Conservation (phyloP, 1,140 invertebrate species). For the Colletes gigas region DNA sequence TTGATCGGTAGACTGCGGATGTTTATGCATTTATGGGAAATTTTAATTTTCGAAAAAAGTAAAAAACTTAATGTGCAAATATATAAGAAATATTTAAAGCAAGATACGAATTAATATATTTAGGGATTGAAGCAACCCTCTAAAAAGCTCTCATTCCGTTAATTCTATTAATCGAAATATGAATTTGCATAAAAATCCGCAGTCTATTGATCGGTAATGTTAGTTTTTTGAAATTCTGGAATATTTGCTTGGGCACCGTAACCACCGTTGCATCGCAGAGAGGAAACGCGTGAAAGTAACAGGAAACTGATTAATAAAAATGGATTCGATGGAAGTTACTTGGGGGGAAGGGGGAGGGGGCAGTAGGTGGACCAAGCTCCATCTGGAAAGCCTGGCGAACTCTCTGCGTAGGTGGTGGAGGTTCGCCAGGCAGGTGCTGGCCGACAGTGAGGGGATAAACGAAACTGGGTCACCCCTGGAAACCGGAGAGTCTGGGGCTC, state of each 20-base stretch:
- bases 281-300: neutral
- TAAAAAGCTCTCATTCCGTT: too few species aligned
- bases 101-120: too few species aligned
- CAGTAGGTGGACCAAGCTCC: constrained; percentile 9
- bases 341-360: neutral
- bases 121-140: too few species aligned
- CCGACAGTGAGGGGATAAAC: constrained; percentile 58
- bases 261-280: neutral
- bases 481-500: constrained; percentile 54
- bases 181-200: too few species aligned
- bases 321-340: neutral
- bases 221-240: too few species aligned
- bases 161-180: too few species aligned
- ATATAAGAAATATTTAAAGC: too few species aligned
- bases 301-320: neutral
- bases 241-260: neutral
- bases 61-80: too few species aligned
- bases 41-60: too few species aligned
- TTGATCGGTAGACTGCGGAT: too few species aligned
- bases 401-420: constrained; percentile 38
- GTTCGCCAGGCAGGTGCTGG: constrained; percentile 51
- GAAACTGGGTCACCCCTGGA: constrained; percentile 71
- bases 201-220: too few species aligned
- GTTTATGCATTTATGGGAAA: too few species aligned
- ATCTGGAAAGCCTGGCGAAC: constrained; percentile 17